phyloP scores from a whole-genome alignment of 2,113 vertebrate genomes.

The Brienomyrus longianalis region DNA sequence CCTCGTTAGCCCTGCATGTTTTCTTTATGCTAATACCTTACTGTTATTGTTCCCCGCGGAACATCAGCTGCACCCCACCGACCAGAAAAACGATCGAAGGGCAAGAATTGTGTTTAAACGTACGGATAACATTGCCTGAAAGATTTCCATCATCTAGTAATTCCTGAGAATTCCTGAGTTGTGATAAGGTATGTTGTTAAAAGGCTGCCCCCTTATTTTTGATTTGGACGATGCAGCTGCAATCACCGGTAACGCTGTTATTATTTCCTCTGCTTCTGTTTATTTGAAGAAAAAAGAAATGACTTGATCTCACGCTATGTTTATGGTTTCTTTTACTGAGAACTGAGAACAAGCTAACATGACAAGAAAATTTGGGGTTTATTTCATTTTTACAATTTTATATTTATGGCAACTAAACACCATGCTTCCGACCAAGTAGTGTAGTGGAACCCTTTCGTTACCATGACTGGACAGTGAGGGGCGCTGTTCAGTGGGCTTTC shows the following conservation, averaged over 20 bases:
- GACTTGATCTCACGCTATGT: neutral
- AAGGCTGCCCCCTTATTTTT: neutral
- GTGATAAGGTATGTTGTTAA: neutral
- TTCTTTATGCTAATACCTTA: neutral
- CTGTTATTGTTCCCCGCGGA: neutral
- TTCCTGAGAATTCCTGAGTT: neutral
- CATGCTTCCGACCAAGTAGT: neutral
- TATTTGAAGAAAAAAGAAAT: neutral
- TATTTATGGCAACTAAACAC: neutral
- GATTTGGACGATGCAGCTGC: neutral
- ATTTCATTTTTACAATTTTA: neutral
- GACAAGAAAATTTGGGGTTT: neutral
- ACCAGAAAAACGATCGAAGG: neutral
- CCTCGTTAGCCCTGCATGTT: neutral
- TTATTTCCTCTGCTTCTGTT: slow-evolving; percentile 9
- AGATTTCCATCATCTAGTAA: neutral
- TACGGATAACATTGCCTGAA: neutral
- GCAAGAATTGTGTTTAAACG: neutral
- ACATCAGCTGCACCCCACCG: neutral
- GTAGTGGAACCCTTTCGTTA: neutral
- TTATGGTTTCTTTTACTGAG: neutral
- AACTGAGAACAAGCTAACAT: neutral
- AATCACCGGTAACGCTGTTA: neutral
- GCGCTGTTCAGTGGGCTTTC: neutral
- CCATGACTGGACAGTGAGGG: neutral